phyloP scores from a whole-genome alignment of 2,113 vertebrate genomes.

The Pseudonaja textilis region DNA sequence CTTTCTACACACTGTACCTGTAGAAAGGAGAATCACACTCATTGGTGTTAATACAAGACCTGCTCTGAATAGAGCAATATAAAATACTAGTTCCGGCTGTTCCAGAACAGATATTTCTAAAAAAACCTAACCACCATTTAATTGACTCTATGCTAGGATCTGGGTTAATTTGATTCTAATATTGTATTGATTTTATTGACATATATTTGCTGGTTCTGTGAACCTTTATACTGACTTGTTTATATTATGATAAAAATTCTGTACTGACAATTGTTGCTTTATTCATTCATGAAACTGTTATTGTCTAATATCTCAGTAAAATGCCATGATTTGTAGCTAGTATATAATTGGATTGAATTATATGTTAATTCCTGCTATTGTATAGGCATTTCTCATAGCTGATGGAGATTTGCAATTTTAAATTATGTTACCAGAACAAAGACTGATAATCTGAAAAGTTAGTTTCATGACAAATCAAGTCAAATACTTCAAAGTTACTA shows the following conservation, averaged over 20 bases:
- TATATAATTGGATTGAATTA: neutral
- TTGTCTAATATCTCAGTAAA: neutral
- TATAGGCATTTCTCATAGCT: neutral
- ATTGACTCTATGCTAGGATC: neutral
- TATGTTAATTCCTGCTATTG: neutral
- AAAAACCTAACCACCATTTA: neutral
- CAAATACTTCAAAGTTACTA: neutral
- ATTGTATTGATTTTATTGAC: neutral
- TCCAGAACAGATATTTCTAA: neutral
- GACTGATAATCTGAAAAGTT: neutral
- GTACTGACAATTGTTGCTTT: neutral
- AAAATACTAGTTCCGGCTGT: neutral
- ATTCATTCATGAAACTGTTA: too few relatives aligned
- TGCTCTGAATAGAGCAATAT: neutral
- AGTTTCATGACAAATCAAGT: neutral
- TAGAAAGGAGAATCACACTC: neutral
- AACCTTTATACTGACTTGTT: neutral
- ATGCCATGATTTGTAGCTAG: neutral
- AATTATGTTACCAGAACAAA: neutral
- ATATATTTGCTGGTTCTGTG: neutral
- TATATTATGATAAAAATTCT: neutral
- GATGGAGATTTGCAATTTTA: neutral
- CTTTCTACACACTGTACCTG: neutral
- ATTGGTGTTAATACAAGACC: neutral
- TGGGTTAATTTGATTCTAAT: neutral